phyloP scores from a whole-genome alignment of 2,888 invertebrate species.

The Psylliodes chrysocephalus region DNA sequence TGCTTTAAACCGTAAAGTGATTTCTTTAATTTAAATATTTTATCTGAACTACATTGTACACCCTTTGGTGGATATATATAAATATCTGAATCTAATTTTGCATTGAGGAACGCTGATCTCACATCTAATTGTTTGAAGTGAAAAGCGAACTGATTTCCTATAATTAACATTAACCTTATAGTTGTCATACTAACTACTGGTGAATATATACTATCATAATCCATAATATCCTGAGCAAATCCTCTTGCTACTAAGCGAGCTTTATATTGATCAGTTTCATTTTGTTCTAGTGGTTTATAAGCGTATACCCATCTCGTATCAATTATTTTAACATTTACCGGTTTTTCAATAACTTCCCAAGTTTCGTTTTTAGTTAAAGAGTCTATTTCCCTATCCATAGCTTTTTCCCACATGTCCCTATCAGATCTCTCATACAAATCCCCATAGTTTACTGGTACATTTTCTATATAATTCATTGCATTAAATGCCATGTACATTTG shows the following conservation, averaged over 20 bases:
- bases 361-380: slow-evolving; percentile 18
- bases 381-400: slow-evolving; percentile 21
- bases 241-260: slow-evolving; percentile 21
- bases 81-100: slow-evolving; percentile 17
- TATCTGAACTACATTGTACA: too few species aligned
- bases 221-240: too few species aligned
- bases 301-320: slow-evolving; percentile 16
- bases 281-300: neutral
- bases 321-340: neutral
- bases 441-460: slow-evolving; percentile 15
- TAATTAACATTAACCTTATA: slow-evolving; percentile 17
- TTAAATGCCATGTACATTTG: too few species aligned
- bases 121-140: too few species aligned
- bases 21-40: too few species aligned
- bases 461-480: too few species aligned
- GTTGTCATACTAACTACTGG: slow-evolving; percentile 21
- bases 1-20: too few species aligned
- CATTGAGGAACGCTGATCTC: too few species aligned
- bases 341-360: slow-evolving; percentile 8
- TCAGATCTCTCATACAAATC: slow-evolving; percentile 5
- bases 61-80: slow-evolving; percentile 26
- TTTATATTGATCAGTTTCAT: slow-evolving; percentile 16
- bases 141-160: slow-evolving; percentile 24
- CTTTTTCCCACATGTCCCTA: too few species aligned
- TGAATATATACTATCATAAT: slow-evolving; percentile 19